These are phyloP conservation scores for Rostratula benghalensis DNA, from an alignment of 2,113 vertebrate species.

Conservation along the genomic window DNA sequence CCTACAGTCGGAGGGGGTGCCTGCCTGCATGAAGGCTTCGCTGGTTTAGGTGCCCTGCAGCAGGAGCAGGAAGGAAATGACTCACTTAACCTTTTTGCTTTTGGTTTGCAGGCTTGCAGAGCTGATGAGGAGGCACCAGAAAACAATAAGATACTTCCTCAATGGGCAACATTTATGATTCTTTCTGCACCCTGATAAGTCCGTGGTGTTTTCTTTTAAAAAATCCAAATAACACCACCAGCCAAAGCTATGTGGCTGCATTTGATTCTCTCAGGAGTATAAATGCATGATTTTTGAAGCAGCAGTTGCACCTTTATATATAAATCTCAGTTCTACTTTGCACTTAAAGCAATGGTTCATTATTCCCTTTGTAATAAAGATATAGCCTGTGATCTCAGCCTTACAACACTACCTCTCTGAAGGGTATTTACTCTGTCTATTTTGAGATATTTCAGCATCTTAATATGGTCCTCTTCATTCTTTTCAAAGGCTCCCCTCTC, in stretches of 20 bases:
- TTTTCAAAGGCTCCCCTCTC: neutral
- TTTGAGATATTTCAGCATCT: neutral
- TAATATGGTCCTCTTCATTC: neutral
- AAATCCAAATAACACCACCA: neutral
- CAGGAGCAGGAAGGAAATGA: constrained; percentile 62
- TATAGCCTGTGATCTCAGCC: neutral
- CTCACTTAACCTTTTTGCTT: constrained; percentile 25
- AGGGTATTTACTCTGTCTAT: neutral
- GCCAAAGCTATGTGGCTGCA: neutral
- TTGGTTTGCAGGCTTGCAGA: neutral
- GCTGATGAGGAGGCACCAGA: constrained; percentile 14
- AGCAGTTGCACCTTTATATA: neutral
- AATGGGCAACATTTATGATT: neutral
- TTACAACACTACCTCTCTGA: neutral
- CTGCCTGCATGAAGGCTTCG: neutral
- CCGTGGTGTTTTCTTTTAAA: neutral
- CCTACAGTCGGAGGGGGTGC: rapidly evolving
- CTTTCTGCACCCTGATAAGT: neutral
- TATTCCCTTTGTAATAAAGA: neutral
- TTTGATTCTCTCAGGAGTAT: neutral
- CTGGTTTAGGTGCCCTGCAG: neutral
- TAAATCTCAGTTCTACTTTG: neutral
- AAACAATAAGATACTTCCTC: constrained; percentile 14
- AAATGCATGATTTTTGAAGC: neutral
- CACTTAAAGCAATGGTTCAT: neutral